phyloP scores from a whole-genome alignment of 2,113 vertebrate species.

The Eonycteris spelaea region DNA sequence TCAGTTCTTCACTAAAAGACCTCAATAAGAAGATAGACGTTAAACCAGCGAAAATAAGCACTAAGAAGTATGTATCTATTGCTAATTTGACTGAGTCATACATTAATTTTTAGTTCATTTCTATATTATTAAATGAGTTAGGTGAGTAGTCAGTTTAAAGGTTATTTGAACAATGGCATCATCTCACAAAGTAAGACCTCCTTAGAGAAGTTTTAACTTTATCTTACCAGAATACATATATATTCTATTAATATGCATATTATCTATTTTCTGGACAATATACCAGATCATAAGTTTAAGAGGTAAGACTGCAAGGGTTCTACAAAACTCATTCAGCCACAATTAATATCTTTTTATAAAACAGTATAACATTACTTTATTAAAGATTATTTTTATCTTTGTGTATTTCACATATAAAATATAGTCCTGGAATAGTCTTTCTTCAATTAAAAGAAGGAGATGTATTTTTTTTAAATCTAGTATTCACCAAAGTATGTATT shows the following conservation, averaged over 20 bases:
- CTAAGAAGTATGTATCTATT: conserved; percentile 84
- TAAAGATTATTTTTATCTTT: conserved; percentile 23
- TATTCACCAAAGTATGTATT: not conserved
- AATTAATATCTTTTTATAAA: conserved; percentile 31
- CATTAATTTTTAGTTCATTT: conserved; percentile 55
- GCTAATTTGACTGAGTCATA: not conserved
- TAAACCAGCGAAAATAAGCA: conserved; percentile 93
- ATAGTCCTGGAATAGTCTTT: not conserved
- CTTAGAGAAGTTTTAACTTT: not conserved
- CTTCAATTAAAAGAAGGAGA: not conserved
- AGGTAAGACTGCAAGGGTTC: not conserved
- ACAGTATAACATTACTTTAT: not conserved
- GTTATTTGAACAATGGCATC: conserved; percentile 11
- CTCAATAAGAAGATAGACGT: conserved; percentile 97
- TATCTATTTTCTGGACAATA: not conserved
- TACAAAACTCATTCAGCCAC: not conserved
- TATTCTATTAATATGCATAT: not conserved
- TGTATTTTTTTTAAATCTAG: conserved; percentile 11
- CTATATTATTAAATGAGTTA: not conserved
- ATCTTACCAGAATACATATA: not conserved
- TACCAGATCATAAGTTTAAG: not conserved
- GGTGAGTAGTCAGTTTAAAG: not conserved
- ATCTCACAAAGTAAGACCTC: not conserved
- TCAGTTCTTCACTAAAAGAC: conserved; percentile 94
- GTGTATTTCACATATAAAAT: not conserved